Base-by-base conservation (phyloP, 2,797 vertebrate species). In the Lithobates sylvaticus region DNA sequence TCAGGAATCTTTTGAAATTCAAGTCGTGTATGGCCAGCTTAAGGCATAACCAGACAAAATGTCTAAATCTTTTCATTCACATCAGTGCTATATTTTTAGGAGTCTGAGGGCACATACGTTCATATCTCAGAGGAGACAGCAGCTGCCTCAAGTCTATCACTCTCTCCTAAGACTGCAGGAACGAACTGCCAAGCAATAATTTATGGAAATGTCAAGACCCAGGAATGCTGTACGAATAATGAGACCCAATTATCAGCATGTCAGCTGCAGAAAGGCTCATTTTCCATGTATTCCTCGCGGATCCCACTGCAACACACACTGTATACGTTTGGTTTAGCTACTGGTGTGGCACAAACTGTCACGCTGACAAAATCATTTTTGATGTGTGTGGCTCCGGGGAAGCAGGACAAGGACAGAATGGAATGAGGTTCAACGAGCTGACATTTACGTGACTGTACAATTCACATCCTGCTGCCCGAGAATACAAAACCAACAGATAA, bases 381-480 rank as follows among this genome's bases (percentile, higher is more conserved):
- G 27, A 26, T 47, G 58, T 65, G 61, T 83, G 71, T 75, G 74
- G 18, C 29, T 29, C 13, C 29, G 23, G 23, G 27, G 36, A 83
- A 26, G 26, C 54, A 67, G 50, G 21, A 29, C 67, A 84, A n/a
- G 16, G 74, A 69, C 16, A n/a, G 74, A 69, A 67, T 69, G 44
- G 84, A 85, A 85, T 80, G 84, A 75, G 29, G 77, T 39, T 42
- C 21, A 69, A 13, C 77, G 1, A 34, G 72, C 64, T 15, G 10
- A 23, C n/a, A 81, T n/a, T 21, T 29, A 16, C 39, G 68, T 61
- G 16, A 21, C n/a, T 72, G 29, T 58, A 32, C 39, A 67, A 10
- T 44, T 83, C 39, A 75, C 36, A 34, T 83, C 36, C 61, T 34
- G 27, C 32, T 5, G 61, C 15, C 15, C 32, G 9, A 68, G 65